Percentiles rank a stretch among this genome's conserved stretches.
phyloP scores from a whole-genome alignment of 2,113 vertebrate genomes.

The Melanotaenia duboulayi region DNA sequence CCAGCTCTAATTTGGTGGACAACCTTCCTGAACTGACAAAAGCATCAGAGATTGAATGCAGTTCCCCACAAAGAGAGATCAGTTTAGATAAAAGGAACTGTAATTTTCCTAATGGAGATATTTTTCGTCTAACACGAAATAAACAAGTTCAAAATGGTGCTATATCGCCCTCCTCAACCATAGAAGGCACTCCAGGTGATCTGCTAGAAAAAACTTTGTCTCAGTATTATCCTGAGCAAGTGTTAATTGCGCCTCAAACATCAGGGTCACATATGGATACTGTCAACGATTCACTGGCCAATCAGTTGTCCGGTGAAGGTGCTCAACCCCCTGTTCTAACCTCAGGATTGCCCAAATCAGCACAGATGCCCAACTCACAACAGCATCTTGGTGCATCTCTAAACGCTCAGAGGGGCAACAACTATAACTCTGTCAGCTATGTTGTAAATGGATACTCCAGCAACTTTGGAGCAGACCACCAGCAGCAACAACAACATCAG shows the following conservation, averaged over 20 bases:
- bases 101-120: constrained; percentile 85
- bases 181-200: constrained; percentile 87
- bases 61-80: constrained; percentile 76
- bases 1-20: constrained; percentile 72
- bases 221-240: constrained; percentile 91
- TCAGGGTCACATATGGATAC: constrained; percentile 85
- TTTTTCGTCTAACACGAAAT: constrained; percentile 86
- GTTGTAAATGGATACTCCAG: constrained; percentile 81
- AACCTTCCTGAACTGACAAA: constrained; percentile 76
- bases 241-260: constrained; percentile 89
- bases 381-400: constrained; percentile 74
- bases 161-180: constrained; percentile 88
- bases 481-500: constrained; percentile 77
- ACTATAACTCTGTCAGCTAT: constrained; percentile 78
- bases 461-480: constrained; percentile 74
- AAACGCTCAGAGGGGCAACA: constrained; percentile 78
- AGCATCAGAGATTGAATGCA: constrained; percentile 76
- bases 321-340: constrained; percentile 85
- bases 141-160: constrained; percentile 92
- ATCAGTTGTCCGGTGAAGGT: constrained; percentile 82
- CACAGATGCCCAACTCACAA: constrained; percentile 86
- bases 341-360: constrained; percentile 90
- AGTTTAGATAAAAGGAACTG: constrained; percentile 82
- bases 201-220: constrained; percentile 91
- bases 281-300: constrained; percentile 84